Evolutionary conservation across 1,140 invertebrate genomes (phyloP), one percentile per base, ranked within the genome.

Genomic region (Whitmania pigra): DNA sequence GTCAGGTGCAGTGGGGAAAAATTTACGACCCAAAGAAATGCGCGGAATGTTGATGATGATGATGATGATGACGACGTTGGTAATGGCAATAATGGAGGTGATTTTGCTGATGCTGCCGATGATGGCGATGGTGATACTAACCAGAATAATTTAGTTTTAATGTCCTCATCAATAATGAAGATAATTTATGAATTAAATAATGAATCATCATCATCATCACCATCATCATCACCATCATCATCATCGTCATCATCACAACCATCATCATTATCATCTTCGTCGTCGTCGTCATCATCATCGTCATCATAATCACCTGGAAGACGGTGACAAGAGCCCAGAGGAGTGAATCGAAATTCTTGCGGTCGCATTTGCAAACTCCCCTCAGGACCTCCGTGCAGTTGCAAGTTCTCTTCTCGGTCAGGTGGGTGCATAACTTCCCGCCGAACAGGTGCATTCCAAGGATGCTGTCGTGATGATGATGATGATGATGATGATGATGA

Each of bases 371-470:
- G 78, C 86, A 85, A 76, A 83, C 81, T 80, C 87, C 86, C 69
- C 76, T 70, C 60, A 88, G 87, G 82, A 92, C 89, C 85, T 94
- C 92, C 80, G 87, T 86, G 87, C 93, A 96, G 82, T 88, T 90
- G 86, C 94, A 97, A 67, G 77, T 77, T 89, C 88, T 79, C 88
- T 88, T 88, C 85, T 88, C 85, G 78, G 84, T 84, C 77, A 84
- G 82, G 81, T 85, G 89, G 85, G 90, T 88, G 87, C 91, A 95
- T 89, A 97, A 97, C 89, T 95, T 96, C 89, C 94, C 96, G 87
- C 94, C 94, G 87, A 97, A 97, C 86, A 97, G 88, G 88, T 95
- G 95, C 94, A 97, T 97, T 86, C 94, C 94, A 83, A 97, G 90
- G 87, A 97, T 97, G 90, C 94, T 96, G 80, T n/a, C 76, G 76